A percentile compares a stretch with the other conserved stretches of the same genome.
These are phyloP conservation scores for Drosophila santomea DNA, from an alignment of 1,140 invertebrate genomes.

Conservation along the genomic window DNA sequence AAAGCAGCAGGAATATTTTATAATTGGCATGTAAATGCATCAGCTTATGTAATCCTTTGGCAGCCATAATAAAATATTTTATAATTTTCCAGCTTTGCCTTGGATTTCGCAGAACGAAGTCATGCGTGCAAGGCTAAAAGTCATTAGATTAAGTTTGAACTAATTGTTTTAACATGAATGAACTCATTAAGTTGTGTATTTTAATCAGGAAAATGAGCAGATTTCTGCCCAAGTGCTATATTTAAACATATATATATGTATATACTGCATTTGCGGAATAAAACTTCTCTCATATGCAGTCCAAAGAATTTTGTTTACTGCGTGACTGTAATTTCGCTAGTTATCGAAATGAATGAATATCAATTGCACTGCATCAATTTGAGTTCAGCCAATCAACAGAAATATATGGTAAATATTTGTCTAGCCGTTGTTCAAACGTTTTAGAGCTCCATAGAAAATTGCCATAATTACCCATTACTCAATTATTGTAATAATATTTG, in stretches of 20 bases:
- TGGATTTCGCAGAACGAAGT: slow-evolving; percentile 11
- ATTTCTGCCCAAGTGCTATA: not conserved
- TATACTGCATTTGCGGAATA: too few relatives aligned
- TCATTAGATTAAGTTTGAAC: slow-evolving; percentile 36
- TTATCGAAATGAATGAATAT: slow-evolving; percentile 26
- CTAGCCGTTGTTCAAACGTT: slow-evolving; percentile 2
- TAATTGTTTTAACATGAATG: slow-evolving; percentile 34
- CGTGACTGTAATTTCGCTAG: slow-evolving; percentile 22
- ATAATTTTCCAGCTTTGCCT: slow-evolving; percentile 1
- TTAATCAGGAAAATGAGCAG: not conserved
- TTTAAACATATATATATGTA: too few relatives aligned
- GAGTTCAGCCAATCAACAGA: slow-evolving; percentile 15
- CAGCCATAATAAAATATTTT: slow-evolving; percentile 25
- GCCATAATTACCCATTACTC: slow-evolving; percentile 12
- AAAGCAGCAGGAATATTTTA: slow-evolving; percentile 49
- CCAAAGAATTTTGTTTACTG: not conserved
- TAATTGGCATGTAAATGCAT: slow-evolving; percentile 66
- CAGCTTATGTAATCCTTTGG: slow-evolving; percentile 24
- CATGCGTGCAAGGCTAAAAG: slow-evolving; percentile 38
- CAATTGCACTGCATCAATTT: slow-evolving; percentile 14
- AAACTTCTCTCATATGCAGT: too few relatives aligned
- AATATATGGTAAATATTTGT: slow-evolving; percentile 35
- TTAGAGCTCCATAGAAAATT: slow-evolving; percentile 15
- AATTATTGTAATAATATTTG: slow-evolving; percentile 39
- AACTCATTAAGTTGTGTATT: slow-evolving; percentile 2